Percentiles rank a stretch among this genome's conserved stretches.
Conservation (phyloP, 2,113 vertebrate species). For the Morone chrysops region DNA sequence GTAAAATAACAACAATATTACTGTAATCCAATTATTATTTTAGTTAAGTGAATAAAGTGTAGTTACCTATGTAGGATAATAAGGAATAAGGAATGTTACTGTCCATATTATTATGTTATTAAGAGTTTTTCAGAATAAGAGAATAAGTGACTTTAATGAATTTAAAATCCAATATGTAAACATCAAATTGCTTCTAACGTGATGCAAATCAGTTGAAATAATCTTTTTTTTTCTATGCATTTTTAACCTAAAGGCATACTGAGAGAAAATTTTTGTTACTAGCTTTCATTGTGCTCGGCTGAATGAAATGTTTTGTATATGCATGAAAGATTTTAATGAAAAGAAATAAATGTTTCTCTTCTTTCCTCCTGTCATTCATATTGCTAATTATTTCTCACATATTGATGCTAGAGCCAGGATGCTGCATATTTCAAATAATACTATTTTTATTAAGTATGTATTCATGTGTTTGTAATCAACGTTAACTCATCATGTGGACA, state of each 20-base stretch:
- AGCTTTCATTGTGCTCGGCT: slow-evolving; percentile 7
- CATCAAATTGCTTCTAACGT: not conserved
- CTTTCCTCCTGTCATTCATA: not conserved
- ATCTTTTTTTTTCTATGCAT: slow-evolving; percentile 7
- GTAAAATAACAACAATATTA: slow-evolving; percentile 16
- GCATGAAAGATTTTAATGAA: slow-evolving; percentile 57
- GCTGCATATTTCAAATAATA: too few relatives aligned
- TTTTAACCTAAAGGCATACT: not conserved
- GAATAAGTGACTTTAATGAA: not conserved
- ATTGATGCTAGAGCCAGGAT: too few relatives aligned
- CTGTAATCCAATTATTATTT: slow-evolving; percentile 28
- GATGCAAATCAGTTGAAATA: not conserved
- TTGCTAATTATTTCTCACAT: not conserved
- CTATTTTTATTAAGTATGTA: not conserved
- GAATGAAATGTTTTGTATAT: slow-evolving; percentile 44
- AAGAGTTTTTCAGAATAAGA: slow-evolving; percentile 20
- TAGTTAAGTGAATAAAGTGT: slow-evolving; percentile 6
- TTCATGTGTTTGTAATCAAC: not conserved
- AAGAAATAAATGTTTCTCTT: slow-evolving; percentile 38
- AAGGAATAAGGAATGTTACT: slow-evolving; percentile 1
- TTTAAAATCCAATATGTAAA: slow-evolving; percentile 5
- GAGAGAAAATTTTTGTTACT: not conserved
- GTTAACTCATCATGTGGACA: not conserved
- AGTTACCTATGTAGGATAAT: slow-evolving; percentile 7
- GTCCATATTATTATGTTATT: slow-evolving; percentile 9